Percentiles rank a stretch among this genome's conserved stretches.
phyloP scores from a whole-genome alignment of 92 coral and sea anemone species.

The Epizoanthus scotinus region DNA sequence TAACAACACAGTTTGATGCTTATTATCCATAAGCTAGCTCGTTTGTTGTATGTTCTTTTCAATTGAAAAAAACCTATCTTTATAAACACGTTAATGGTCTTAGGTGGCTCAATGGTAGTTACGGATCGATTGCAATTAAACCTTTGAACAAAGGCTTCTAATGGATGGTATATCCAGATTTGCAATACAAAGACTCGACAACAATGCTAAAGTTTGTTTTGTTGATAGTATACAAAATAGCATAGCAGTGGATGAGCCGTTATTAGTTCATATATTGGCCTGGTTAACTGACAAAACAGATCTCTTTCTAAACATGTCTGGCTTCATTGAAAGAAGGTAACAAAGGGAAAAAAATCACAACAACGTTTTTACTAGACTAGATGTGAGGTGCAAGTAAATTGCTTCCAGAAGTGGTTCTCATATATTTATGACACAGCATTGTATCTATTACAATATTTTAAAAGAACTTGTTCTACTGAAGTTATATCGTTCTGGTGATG shows the following conservation, averaged over 20 bases:
- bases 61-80: conserved; percentile 37
- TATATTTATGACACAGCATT: background rate
- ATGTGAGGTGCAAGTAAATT: background rate
- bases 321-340: background rate
- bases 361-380: background rate
- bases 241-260: conserved; percentile 22
- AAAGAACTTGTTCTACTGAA: background rate
- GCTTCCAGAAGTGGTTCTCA: background rate
- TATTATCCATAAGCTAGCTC: conserved; percentile 16
- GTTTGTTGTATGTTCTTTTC: conserved; percentile 24
- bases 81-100: conserved; percentile 42
- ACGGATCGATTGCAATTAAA: conserved; percentile 56
- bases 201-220: conserved; percentile 39
- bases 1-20: background rate
- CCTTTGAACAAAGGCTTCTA: conserved; percentile 47
- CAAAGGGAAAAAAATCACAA: background rate
- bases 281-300: conserved; percentile 20
- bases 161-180: conserved; percentile 57
- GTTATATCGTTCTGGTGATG: too few relatives aligned
- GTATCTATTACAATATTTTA: background rate
- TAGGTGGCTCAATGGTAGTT: conserved; percentile 50
- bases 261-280: conserved; percentile 26
- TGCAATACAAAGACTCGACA: conserved; percentile 51
- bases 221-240: conserved; percentile 22
- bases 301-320: conserved; percentile 15